These are phyloP conservation scores for Miltochrista miniata DNA, from an alignment of 2,888 invertebrate genomes.

Conservation along the genomic window DNA sequence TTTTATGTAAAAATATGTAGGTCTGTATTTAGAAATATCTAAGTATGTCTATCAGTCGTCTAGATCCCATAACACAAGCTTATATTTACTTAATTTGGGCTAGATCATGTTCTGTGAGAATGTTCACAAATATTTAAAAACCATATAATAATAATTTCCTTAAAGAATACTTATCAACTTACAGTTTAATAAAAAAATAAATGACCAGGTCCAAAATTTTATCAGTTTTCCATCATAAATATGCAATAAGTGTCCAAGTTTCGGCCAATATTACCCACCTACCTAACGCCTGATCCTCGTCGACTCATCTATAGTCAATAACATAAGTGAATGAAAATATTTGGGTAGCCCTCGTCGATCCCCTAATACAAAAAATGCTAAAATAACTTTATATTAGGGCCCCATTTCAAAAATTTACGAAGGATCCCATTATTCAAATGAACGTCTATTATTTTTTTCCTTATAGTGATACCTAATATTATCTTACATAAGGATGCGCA, in stretches of 20 bases:
- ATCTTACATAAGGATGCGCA: constrained; percentile 15
- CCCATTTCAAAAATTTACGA: constrained; percentile 23
- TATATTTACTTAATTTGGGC: no score
- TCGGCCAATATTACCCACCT: not conserved
- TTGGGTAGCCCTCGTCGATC: constrained; percentile 11
- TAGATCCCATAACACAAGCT: no score
- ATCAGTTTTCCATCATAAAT: constrained; percentile 8
- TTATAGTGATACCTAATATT: constrained; percentile 33
- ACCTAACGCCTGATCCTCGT: not conserved
- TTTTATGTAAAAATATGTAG: no score
- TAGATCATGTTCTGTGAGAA: no score
- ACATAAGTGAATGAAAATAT: constrained; percentile 23
- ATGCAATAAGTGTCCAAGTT: constrained; percentile 6
- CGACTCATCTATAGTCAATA: constrained; percentile 13
- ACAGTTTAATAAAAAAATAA: not conserved
- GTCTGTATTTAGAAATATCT: no score
- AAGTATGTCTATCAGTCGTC: no score
- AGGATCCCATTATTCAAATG: constrained; percentile 36
- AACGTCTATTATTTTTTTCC: constrained; percentile 38
- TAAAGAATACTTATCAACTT: no score
- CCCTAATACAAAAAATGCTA: constrained; percentile 24
- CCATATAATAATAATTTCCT: no score
- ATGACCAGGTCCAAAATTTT: not conserved
- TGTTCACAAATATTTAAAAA: no score
- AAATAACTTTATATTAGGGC: constrained; percentile 28